These are phyloP conservation scores for Sebastes hopkinsi DNA, from an alignment of 2,797 vertebrate genomes.

Conservation along the genomic window DNA sequence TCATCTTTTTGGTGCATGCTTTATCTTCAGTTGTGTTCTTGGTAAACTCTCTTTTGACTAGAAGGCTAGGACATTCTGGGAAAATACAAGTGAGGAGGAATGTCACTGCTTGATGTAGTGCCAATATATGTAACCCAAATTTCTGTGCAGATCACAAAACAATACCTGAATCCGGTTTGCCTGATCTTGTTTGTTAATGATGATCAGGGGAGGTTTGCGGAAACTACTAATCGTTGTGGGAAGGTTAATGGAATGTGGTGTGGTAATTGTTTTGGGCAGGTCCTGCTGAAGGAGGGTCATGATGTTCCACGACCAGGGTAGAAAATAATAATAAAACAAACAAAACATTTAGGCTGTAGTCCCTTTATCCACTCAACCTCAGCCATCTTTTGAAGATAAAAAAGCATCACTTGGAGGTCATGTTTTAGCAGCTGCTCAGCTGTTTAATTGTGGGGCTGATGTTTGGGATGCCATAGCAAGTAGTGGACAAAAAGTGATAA, in stretches of 20 bases:
- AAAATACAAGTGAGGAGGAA: not conserved
- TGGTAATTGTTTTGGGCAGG: constrained; percentile 31
- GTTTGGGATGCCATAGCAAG: not conserved
- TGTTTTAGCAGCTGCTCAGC: not conserved
- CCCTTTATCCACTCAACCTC: not conserved
- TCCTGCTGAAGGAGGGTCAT: constrained; percentile 18
- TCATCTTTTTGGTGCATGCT: not conserved
- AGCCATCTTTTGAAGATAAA: not conserved
- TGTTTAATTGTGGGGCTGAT: not conserved
- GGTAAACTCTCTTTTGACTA: not conserved
- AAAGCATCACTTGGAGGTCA: not conserved
- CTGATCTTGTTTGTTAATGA: constrained; percentile 9
- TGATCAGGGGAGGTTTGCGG: not conserved
- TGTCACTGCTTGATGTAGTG: not conserved
- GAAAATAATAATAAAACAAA: not conserved
- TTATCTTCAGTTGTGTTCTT: not conserved
- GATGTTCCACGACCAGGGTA: not conserved
- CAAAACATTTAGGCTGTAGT: constrained; percentile 1
- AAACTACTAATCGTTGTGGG: constrained; percentile 16
- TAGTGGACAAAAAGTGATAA: not conserved
- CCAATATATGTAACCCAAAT: not conserved
- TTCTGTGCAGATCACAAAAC: not conserved
- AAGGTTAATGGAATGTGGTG: constrained; percentile 22
- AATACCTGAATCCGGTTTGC: not conserved
- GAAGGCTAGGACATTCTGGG: not conserved